Percentiles rank a stretch among this genome's conserved stretches.
Evolutionary conservation across 2,888 invertebrate species (phyloP).

Genomic region (Loripinus fragilis): DNA sequence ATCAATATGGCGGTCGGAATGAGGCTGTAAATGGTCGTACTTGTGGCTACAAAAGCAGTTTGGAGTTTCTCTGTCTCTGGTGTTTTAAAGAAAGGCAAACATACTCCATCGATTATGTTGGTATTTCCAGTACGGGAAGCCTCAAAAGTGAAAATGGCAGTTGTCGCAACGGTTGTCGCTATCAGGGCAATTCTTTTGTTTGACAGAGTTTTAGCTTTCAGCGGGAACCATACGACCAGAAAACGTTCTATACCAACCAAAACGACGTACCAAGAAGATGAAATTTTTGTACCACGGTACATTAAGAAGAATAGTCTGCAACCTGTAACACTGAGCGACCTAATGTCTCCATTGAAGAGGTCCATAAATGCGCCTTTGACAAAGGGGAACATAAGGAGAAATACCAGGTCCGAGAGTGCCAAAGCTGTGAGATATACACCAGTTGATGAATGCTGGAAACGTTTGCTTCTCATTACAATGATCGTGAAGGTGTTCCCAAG

Average conservation of each 20-base stretch:
- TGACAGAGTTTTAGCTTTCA: conserved; percentile 50
- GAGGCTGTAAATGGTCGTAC: conserved; percentile 50
- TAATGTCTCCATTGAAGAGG: conserved; percentile 54
- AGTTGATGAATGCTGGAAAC: conserved; percentile 47
- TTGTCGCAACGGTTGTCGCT: background rate
- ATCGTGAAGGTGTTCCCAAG: conserved; percentile 56
- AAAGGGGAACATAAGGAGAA: conserved; percentile 57
- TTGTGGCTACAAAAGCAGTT: conserved; percentile 46
- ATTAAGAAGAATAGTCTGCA: conserved; percentile 64
- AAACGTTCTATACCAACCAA: conserved; percentile 64
- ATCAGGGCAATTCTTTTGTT: conserved; percentile 45
- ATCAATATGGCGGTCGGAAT: conserved; percentile 58
- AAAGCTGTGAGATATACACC: conserved; percentile 59
- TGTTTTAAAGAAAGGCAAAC: conserved; percentile 28
- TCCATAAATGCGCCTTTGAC: conserved; percentile 55
- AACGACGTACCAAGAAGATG: conserved; percentile 65
- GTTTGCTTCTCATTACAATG: conserved; percentile 48
- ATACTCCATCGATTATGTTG: conserved; percentile 46
- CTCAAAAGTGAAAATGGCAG: conserved; percentile 39
- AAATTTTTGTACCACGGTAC: conserved; percentile 59
- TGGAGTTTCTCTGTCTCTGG: conserved; percentile 23
- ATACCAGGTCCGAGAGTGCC: conserved; percentile 59
- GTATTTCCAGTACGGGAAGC: conserved; percentile 58
- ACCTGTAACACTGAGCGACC: conserved; percentile 53
- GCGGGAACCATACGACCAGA: conserved; percentile 63